Evolutionary conservation across 2,113 vertebrate species (phyloP).

Genomic region (Nothoprocta perdicaria): DNA sequence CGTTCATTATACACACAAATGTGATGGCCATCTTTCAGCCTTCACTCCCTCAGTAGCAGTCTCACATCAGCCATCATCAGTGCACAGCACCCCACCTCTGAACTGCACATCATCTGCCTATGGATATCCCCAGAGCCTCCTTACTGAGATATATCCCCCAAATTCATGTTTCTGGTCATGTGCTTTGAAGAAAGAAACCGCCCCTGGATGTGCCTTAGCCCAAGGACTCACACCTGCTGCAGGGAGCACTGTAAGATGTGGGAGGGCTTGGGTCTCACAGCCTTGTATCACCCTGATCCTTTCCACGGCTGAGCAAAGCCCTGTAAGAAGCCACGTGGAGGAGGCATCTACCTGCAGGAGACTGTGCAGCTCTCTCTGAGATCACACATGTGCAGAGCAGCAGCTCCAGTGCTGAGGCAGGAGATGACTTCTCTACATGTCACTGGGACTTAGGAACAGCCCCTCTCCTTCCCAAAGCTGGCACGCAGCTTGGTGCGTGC

Average conservation of each 20-base stretch:
- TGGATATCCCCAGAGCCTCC: not conserved
- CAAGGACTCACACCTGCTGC: not conserved
- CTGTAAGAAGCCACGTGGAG: not conserved
- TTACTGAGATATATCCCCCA: rapidly evolving
- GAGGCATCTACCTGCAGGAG: not conserved
- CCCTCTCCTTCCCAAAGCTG: not conserved
- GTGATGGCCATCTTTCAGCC: not conserved
- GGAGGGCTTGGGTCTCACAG: not conserved
- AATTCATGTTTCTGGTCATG: not conserved
- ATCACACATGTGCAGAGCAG: not conserved
- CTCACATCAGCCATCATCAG: not conserved
- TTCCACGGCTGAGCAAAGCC: not conserved
- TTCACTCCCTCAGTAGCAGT: not conserved
- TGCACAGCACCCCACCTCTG: not conserved
- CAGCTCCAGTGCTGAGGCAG: not conserved
- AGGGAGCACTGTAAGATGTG: not conserved
- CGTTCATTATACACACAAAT: not conserved
- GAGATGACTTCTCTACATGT: not conserved
- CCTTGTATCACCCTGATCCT: rapidly evolving
- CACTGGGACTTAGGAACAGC: not conserved
- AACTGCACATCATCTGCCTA: not conserved
- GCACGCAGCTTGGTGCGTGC: not conserved
- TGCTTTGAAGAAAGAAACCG: not conserved
- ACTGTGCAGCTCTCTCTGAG: not conserved
- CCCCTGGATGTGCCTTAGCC: not conserved